Evolutionary conservation across 1,140 invertebrate species (phyloP).

Genomic region (Elysia chlorotica): DNA sequence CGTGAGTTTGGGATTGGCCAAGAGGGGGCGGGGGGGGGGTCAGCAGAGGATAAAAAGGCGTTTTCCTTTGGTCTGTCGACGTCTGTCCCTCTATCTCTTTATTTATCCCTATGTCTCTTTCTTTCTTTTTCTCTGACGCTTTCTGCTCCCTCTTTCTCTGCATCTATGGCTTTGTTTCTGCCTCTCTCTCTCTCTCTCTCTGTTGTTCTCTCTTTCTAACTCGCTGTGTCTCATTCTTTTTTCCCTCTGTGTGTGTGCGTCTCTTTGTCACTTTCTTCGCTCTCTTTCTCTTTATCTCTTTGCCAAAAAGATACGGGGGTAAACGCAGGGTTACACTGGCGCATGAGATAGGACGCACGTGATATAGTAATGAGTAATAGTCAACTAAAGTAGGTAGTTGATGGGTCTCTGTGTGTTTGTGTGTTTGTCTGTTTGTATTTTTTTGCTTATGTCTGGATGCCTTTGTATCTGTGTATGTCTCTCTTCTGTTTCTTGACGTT

Average conservation of each 20-base stretch:
- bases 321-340: neutral
- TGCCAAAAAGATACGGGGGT: neutral
- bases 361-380: too few species aligned
- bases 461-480: neutral
- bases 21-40: too few species aligned
- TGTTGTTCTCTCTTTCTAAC: neutral
- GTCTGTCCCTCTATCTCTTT: neutral
- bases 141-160: neutral
- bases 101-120: neutral
- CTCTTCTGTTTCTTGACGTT: too few species aligned
- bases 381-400: too few species aligned
- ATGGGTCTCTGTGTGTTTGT: too few species aligned
- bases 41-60: too few species aligned
- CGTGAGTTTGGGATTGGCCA: conserved; percentile 31
- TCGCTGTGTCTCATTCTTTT: neutral
- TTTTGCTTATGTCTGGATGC: neutral
- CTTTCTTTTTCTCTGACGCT: neutral
- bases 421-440: neutral
- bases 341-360: neutral
- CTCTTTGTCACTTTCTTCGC: neutral
- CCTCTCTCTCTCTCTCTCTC: neutral
- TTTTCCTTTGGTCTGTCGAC: too few species aligned
- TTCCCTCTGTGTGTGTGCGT: neutral
- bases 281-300: neutral
- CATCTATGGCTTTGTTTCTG: neutral